Evolutionary conservation across 2,888 invertebrate species (phyloP).

Genomic region (Teleogryllus oceanicus): DNA sequence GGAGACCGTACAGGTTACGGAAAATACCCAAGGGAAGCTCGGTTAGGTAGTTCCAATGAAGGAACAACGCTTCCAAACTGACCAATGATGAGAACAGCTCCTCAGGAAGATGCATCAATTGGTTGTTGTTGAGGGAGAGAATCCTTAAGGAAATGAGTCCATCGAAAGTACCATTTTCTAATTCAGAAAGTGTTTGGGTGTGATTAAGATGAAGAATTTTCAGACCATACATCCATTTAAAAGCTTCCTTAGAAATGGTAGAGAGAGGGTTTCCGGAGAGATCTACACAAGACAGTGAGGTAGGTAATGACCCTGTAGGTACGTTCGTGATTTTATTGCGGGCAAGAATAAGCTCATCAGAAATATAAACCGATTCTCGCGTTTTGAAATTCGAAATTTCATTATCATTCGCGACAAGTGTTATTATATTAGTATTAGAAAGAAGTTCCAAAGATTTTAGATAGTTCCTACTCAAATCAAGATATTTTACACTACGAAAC

Average conservation of each 20-base stretch:
- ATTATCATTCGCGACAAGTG: no score
- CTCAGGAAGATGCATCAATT: not conserved
- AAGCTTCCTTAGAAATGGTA: not conserved
- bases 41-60: not conserved
- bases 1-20: not conserved
- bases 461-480: no score
- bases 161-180: no score
- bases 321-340: no score
- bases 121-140: not conserved
- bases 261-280: not conserved
- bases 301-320: no score
- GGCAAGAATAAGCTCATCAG: no score
- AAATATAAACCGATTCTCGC: no score
- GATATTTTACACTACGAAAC: no score
- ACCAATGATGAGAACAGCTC: not conserved
- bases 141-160: not conserved
- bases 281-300: not conserved
- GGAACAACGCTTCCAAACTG: not conserved
- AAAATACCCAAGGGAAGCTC: not conserved
- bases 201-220: no score
- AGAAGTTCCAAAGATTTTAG: no score
- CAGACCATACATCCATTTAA: not conserved
- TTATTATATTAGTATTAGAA: fast-evolving
- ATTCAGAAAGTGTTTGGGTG: no score
- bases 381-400: no score